These are phyloP conservation scores for Girardinichthys multiradiatus DNA, from an alignment of 2,113 vertebrate genomes.

Conservation along the genomic window DNA sequence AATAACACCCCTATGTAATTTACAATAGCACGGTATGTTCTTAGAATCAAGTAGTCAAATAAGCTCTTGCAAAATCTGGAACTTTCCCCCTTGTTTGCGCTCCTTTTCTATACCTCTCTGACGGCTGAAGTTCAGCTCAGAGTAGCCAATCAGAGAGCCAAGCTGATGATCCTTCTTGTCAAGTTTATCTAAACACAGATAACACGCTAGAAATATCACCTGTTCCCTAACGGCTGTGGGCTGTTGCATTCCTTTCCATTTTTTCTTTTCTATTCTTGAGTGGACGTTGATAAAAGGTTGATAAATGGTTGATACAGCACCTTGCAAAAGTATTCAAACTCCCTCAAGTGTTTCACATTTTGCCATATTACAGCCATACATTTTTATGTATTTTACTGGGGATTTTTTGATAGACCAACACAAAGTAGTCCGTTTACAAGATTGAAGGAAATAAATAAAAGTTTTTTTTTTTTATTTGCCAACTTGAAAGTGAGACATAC, in stretches of 20 bases:
- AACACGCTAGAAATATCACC: conserved; percentile 44
- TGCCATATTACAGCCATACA: no score
- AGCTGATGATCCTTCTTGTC: conserved; percentile 21
- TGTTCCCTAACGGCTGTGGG: conserved; percentile 37
- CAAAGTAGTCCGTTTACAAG: neutral
- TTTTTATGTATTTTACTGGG: no score
- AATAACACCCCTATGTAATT: neutral
- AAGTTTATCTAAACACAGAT: conserved; percentile 50
- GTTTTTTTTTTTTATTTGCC: no score
- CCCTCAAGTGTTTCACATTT: neutral
- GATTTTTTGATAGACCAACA: neutral
- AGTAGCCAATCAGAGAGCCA: conserved; percentile 30
- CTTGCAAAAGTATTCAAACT: neutral
- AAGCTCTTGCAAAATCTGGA: neutral
- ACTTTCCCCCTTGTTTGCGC: conserved; percentile 12
- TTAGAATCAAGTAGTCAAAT: neutral
- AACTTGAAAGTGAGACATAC: neutral
- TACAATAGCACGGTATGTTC: neutral
- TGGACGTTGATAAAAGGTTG: neutral
- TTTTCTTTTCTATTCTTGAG: conserved; percentile 2
- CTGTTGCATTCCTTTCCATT: neutral
- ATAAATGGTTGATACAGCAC: no score
- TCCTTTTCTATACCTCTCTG: neutral
- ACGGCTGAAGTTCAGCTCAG: conserved; percentile 28
- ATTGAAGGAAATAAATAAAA: neutral